Percentiles rank a stretch among this genome's conserved stretches.
phyloP scores from a whole-genome alignment of 2,113 vertebrate species.

The Chamaetylas fuelleborni region DNA sequence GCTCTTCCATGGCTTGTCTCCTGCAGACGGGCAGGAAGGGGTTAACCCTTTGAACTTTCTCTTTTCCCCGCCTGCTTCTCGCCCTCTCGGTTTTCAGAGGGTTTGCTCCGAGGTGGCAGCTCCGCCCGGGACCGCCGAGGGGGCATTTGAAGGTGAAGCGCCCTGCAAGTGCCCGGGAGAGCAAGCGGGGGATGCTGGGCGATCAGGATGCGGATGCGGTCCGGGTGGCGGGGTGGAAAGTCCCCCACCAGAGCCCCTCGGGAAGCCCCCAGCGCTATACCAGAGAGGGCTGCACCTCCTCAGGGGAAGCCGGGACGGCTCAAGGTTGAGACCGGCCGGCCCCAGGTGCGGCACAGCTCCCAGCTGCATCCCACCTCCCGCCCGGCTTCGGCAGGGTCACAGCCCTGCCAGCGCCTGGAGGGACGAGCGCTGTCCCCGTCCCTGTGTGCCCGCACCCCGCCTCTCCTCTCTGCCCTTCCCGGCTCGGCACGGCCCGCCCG shows the following conservation, averaged over 20 bases:
- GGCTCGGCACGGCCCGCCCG: not conserved
- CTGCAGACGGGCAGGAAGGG: not conserved
- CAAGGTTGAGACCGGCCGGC: not conserved
- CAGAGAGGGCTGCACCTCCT: not conserved
- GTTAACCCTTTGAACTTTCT: slow-evolving; percentile 14
- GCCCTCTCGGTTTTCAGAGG: not conserved
- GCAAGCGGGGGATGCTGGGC: not conserved
- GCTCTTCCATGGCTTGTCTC: not conserved
- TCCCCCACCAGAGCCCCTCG: no score
- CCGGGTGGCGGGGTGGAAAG: not conserved
- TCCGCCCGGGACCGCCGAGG: not conserved
- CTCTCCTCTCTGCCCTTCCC: not conserved
- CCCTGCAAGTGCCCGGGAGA: not conserved
- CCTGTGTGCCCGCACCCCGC: not conserved
- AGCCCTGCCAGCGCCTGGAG: not conserved
- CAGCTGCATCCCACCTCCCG: not conserved
- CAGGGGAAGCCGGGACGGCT: not conserved
- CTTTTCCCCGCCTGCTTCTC: not conserved
- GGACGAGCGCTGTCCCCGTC: not conserved
- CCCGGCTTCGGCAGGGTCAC: not conserved
- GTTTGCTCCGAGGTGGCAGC: not conserved
- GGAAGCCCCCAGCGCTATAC: not conserved
- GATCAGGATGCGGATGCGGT: not conserved
- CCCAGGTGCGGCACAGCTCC: not conserved
- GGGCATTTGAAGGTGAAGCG: slow-evolving; percentile 61